A percentile compares a stretch with the other conserved stretches of the same genome.
These are phyloP conservation scores for Helogale parvula DNA, from an alignment of 2,113 vertebrate genomes.

Conservation along the genomic window DNA sequence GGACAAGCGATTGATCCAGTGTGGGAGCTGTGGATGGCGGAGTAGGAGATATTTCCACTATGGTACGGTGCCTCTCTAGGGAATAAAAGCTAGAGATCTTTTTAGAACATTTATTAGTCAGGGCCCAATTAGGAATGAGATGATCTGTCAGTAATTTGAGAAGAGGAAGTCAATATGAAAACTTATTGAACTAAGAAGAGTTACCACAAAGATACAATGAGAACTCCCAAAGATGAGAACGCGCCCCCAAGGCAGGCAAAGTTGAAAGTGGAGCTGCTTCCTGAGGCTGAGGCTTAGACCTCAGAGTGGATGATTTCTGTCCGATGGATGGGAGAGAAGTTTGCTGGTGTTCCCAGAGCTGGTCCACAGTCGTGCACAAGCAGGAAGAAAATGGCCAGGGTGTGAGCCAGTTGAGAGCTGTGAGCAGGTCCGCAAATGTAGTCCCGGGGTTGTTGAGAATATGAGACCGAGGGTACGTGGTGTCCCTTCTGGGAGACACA, in stretches of 20 bases:
- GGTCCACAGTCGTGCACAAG: not conserved
- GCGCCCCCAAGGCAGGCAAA: not conserved
- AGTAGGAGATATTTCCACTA: not conserved
- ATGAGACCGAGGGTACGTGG: not conserved
- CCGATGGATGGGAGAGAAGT: not conserved
- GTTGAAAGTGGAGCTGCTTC: not conserved
- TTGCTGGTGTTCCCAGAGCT: not conserved
- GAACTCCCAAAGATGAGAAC: not conserved
- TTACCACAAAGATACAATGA: not conserved
- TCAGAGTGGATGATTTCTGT: not conserved
- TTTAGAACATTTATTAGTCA: not conserved
- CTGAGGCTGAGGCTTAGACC: not conserved
- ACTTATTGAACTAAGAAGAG: not conserved
- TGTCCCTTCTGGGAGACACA: not conserved
- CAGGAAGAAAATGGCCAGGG: not conserved
- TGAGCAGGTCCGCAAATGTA: not conserved
- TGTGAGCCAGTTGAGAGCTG: not conserved
- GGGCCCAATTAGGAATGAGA: not conserved
- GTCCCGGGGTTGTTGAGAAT: too few species aligned
- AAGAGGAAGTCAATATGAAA: not conserved
- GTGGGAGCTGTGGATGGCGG: too few species aligned
- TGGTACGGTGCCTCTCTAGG: not conserved
- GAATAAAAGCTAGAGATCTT: not conserved
- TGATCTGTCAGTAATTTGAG: not conserved
- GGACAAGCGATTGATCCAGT: too few species aligned